Evolutionary conservation across 2,797 vertebrate species (phyloP).

Genomic region (Pogonophryne albipinna): DNA sequence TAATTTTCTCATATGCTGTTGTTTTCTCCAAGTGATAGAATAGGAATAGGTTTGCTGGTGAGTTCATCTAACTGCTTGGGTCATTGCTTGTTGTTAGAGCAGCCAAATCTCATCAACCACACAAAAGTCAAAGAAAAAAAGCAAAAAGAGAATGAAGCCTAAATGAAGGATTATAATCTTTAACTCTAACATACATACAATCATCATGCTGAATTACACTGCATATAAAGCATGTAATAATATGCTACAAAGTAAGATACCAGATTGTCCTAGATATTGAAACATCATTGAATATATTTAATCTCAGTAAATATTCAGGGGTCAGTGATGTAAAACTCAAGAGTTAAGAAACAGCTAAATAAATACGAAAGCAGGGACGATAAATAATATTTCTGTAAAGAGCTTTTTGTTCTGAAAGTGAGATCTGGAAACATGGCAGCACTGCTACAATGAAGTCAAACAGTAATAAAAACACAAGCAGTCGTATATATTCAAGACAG

Average conservation of each 20-base stretch:
- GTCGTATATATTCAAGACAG: not conserved
- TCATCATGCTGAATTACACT: not conserved
- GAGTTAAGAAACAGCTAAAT: not conserved
- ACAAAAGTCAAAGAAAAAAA: not conserved
- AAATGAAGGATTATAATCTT: not conserved
- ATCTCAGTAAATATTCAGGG: not conserved
- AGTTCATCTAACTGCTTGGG: not conserved
- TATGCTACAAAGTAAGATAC: not conserved
- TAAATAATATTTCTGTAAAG: not conserved
- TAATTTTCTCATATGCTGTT: not conserved
- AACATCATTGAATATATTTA: not conserved
- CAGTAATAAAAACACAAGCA: too few species aligned
- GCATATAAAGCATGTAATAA: not conserved
- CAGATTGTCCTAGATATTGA: not conserved
- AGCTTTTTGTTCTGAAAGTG: not conserved
- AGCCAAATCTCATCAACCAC: constrained; percentile 1
- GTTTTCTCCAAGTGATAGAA: not conserved
- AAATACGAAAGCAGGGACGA: not conserved
- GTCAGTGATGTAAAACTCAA: not conserved
- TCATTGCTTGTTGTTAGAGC: not conserved
- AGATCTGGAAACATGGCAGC: not conserved
- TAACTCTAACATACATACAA: not conserved
- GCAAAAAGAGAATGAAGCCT: not conserved
- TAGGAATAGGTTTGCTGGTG: too few species aligned
- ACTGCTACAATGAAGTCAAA: not conserved